Evolutionary conservation across 2,113 vertebrate genomes (phyloP), one percentile per base, ranked within the genome.

Genomic region (Pygathrix nemaeus): DNA sequence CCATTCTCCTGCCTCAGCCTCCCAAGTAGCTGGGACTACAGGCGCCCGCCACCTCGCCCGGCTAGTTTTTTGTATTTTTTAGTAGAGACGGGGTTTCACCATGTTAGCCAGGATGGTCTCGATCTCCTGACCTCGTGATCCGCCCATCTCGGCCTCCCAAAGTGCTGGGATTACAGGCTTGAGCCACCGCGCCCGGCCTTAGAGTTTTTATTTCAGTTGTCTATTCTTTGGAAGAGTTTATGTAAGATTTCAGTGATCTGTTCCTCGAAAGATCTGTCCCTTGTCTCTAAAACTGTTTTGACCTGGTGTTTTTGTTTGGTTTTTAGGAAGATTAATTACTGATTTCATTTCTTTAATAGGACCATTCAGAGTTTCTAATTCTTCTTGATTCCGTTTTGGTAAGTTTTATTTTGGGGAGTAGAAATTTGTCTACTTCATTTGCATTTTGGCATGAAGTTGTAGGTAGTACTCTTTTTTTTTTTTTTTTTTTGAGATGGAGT

Each of bases 311-410:
- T 61, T 50, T 43, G 61, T 68, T 81, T 92, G 96, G 30, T 89
- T 94, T 91, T 83, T 84, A 72, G 75, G 48, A 96, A 90, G 45
- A 91, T 96, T 97, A 93, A 97, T 27, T 59, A 68, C 87, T 80
- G 45, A 84, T 96, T 96, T 87, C 83, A 76, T 97, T 96, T 97
- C 90, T 97, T 97, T 95, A 85, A 85, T 96, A 97, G 90, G 95
- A 91, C 52, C 52, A 84, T 80, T 97, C 94, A 94, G 94, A 94
- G 30, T 95, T 97, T 87, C 94, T 93, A 32, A 86, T 90, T 92
- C 94, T 96, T 94, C 91, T 94, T 86, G 88, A 94, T 61, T 95
- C 88, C 38, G 45, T 91, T 94, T 92, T 85, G 91, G 94, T 94
- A 93, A 95, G 95, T 93, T 57, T 64, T 59, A 40, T 64, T 93